Evolutionary conservation across 2,888 invertebrate species (phyloP), one percentile per base, ranked within the genome.

Genomic region (Drosophila seclusa): DNA sequence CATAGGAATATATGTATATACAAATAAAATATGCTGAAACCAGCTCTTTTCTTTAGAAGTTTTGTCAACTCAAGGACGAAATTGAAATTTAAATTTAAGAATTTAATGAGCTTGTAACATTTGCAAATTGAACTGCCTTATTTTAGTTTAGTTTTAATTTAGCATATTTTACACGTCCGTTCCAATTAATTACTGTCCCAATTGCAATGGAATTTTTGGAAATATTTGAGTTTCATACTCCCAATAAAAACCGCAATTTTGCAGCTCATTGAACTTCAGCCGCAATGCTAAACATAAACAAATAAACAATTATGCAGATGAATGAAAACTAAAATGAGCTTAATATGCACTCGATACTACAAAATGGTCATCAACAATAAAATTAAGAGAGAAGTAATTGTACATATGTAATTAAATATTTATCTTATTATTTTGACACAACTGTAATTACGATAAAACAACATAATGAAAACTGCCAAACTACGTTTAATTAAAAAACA

Each of bases 351-450:
- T 42, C 36, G 31, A 40, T 55, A 40, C n/a, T 34, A n/a, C 29
- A 53, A 58, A 50, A 53, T 50, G 8, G 2, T 13, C 45, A 42
- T 58, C 52, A 49, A 38, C 49, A 63, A 70, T 52, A 48, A 27
- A 16, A 57, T 27, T 29, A 16, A 18, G 16, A n/a, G 40, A 1
- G 34, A 24, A 48, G 34, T 68, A 72, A 86, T 62, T 71, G 75
- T 61, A 65, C 74, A 76, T 63, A 74, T 81, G 81, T 76, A 87
- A 81, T 87, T 78, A 89, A 81, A 78, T 87, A 80, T 84, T 74
- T 81, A 81, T 83, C 60, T 72, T 58, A 78, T 76, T 65, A 67
- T 81, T 64, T 63, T 60, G 54, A 65, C 55, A 40, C 48, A 31
- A 60, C 61, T 60, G 64, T 68, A 55, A 72, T 80, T 53, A 59